phyloP scores from a whole-genome alignment of 2,888 invertebrate species.

The Ashinkailepas kermadecensis region DNA sequence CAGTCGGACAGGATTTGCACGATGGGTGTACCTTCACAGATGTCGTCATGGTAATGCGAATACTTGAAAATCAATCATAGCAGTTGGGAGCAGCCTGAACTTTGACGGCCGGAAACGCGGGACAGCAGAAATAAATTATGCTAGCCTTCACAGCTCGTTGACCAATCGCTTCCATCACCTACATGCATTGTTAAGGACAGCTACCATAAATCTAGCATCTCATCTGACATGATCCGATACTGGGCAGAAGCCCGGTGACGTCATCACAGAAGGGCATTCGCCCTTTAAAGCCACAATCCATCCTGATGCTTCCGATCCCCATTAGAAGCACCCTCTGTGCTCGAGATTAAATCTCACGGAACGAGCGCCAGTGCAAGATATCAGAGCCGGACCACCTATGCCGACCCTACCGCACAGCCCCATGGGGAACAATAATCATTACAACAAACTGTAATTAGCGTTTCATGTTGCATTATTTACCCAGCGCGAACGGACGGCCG shows the following conservation, averaged over 20 bases:
- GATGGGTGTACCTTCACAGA: too few species aligned
- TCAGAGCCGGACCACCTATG: neutral
- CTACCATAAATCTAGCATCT: neutral
- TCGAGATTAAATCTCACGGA: neutral
- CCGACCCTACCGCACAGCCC: neutral
- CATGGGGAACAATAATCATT: constrained; percentile 12
- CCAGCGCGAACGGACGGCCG: neutral
- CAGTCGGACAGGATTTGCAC: too few species aligned
- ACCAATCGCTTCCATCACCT: too few species aligned
- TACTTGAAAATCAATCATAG: too few species aligned
- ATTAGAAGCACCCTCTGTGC: neutral
- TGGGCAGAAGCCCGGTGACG: neutral
- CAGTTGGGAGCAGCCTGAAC: too few species aligned
- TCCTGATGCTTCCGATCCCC: neutral
- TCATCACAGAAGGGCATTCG: neutral
- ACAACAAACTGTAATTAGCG: constrained; percentile 14
- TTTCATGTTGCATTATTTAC: constrained; percentile 10
- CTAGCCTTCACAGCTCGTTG: neutral
- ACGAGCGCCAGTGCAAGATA: neutral
- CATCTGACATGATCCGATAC: neutral
- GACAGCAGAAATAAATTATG: too few species aligned
- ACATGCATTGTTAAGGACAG: neutral
- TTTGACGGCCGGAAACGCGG: too few species aligned
- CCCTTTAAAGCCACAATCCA: neutral
- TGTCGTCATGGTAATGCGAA: too few species aligned